Evolutionary conservation across 2,797 vertebrate species (phyloP), one percentile per base, ranked within the genome.

Genomic region (Lophotriccus pileatus): DNA sequence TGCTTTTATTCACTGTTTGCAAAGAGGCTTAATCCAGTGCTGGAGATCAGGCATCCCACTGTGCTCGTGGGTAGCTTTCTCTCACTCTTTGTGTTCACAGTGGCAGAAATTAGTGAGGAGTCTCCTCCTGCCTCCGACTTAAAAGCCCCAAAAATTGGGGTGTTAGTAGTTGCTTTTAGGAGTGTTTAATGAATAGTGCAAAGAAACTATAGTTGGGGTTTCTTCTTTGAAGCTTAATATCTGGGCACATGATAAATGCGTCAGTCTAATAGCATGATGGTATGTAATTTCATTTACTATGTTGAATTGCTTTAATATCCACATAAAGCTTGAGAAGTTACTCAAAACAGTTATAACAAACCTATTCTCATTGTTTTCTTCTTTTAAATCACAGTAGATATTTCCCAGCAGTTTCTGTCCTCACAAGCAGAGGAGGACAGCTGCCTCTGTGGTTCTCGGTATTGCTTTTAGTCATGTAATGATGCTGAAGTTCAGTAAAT

Each of bases 11-110:
- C 39, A n/a, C 95, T 97, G 94, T 97, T 98, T 97, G 97, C 96
- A 96, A 96, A 97, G 98, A 97, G 91, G 94, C 97, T 97, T 98
- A 98, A 98, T 98, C 97, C 97, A 95, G 97, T 96, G 95, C 96
- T 97, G 92, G 92, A 95, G 95, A 97, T 97, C 95, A 97, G 97
- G 87, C 92, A 1, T 95, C 98, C 98, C 95, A 97, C 97, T 97
- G 98, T 91, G 97, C 92, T 94, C 52, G 28, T 91, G 95, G 97
- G 93, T 97, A 96, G 93, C 94, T 98, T 97, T 95, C 95, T 94
- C 94, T 97, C 73, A 36, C 89, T 93, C 97, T 97, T 97, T 98
- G 95, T 98, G 93, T 95, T 97, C 92, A 43, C 63, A 47, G 90
- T 91, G 83, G 94, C 95, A 96, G 94, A 96, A 97, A 96, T 97